Conservation (phyloP, 53 echinoderm and acorn worm species). For the Stichopus horrens region DNA sequence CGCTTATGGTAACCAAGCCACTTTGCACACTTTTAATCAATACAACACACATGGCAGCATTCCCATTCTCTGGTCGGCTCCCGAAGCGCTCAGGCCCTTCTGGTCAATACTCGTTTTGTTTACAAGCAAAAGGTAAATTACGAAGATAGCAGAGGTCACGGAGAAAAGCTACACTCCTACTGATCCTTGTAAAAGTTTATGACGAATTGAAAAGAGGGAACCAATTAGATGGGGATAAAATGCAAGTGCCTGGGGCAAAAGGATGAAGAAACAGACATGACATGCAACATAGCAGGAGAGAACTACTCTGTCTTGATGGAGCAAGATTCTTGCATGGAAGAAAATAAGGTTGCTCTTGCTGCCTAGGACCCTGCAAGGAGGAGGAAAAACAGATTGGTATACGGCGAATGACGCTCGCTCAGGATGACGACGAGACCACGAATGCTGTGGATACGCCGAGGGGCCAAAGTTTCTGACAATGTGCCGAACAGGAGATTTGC, state of each 20-base stretch:
- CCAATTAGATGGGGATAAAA: constrained; percentile 28
- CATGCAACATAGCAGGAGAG: neutral
- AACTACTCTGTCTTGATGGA: neutral
- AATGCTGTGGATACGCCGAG: neutral
- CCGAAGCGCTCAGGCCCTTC: constrained; percentile 1
- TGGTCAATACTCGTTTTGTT: constrained; percentile 22
- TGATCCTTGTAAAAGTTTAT: constrained; percentile 20
- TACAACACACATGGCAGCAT: neutral
- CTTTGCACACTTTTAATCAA: constrained; percentile 26
- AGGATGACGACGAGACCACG: neutral
- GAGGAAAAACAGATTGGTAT: neutral
- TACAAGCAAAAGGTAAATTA: constrained; percentile 20
- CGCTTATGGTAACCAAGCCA: constrained; percentile 37
- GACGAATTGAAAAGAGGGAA: constrained; percentile 23
- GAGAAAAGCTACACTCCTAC: neutral
- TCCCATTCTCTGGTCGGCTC: neutral
- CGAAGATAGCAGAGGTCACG: neutral
- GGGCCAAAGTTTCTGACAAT: constrained; percentile 15
- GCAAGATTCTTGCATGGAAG: neutral
- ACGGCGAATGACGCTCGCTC: neutral
- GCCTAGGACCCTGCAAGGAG: neutral
- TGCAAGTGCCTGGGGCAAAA: constrained; percentile 18
- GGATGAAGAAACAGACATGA: constrained; percentile 3
- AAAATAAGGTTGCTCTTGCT: neutral
- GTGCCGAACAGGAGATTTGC: neutral